Conservation (phyloP, 2,113 vertebrate species). For the Aix galericulata region DNA sequence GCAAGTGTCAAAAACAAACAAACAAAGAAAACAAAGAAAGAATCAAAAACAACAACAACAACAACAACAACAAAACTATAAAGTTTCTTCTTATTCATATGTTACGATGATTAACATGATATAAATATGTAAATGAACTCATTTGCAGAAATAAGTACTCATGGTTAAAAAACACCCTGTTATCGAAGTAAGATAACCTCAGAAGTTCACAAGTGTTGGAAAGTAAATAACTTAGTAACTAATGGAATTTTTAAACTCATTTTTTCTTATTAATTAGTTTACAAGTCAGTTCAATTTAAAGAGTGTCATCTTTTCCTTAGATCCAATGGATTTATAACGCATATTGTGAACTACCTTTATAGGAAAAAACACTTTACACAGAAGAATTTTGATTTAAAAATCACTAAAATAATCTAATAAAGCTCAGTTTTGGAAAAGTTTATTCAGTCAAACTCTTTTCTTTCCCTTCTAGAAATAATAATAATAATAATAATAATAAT, state of each 20-base stretch:
- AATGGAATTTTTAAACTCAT: not conserved
- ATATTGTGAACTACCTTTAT: not conserved
- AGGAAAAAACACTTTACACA: not conserved
- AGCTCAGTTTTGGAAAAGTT: not conserved
- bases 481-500: not conserved
- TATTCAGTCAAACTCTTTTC: not conserved
- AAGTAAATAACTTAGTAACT: not conserved
- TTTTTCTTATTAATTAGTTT: not conserved
- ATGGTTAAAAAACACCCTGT: accelerated
- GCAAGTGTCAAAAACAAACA: not conserved
- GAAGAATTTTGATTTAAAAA: not conserved
- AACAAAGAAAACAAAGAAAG: not conserved
- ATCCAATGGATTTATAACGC: not conserved
- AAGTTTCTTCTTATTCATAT: not conserved
- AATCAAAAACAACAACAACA: not conserved
- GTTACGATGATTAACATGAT: not conserved
- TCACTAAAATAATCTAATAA: not conserved
- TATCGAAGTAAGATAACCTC: not conserved
- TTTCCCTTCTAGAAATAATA: too few species aligned
- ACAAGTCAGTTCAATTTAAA: not conserved
- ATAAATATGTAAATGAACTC: not conserved
- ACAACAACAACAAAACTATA: accelerated
- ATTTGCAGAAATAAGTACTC: not conserved
- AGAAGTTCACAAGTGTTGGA: not conserved
- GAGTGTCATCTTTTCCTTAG: slow-evolving; percentile 1